These are phyloP conservation scores for Oryzaephilus surinamensis DNA, from an alignment of 1,140 invertebrate species.

Conservation along the genomic window DNA sequence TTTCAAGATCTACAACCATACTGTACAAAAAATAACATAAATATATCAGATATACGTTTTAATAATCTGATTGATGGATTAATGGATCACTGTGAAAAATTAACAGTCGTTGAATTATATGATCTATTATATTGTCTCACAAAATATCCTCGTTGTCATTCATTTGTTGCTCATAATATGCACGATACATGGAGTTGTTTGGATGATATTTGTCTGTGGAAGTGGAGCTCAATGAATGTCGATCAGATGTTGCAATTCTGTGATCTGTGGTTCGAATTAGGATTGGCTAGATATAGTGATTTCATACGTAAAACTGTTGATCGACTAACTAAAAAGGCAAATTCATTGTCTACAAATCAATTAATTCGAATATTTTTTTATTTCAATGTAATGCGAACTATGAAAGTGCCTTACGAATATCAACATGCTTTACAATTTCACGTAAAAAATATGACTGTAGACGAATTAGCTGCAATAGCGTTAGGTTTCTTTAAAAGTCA, in stretches of 20 bases:
- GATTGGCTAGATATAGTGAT: constrained; percentile 28
- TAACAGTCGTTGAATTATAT: constrained; percentile 37
- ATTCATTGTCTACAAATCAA: constrained; percentile 38
- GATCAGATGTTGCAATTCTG: constrained; percentile 38
- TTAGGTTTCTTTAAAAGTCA: constrained; percentile 53
- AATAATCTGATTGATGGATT: constrained; percentile 35
- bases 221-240: constrained; percentile 32
- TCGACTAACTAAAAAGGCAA: constrained; percentile 22
- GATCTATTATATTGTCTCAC: constrained; percentile 30
- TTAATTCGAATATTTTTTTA: constrained; percentile 45
- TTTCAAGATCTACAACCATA: too few relatives aligned
- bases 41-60: constrained; percentile 33
- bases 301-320: constrained; percentile 39
- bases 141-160: constrained; percentile 31
- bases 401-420: constrained; percentile 41
- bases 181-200: constrained; percentile 44
- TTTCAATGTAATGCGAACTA: constrained; percentile 37
- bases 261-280: constrained; percentile 41
- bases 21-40: too few relatives aligned
- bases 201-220: constrained; percentile 40
- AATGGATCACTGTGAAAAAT: constrained; percentile 32
- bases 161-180: constrained; percentile 34
- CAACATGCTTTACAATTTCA: constrained; percentile 39
- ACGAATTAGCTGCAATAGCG: constrained; percentile 46
- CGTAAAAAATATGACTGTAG: constrained; percentile 37